Percentiles rank a stretch among this genome's conserved stretches.
phyloP scores from a whole-genome alignment of 2,797 vertebrate genomes.

The Rhadinocentrus ornatus region DNA sequence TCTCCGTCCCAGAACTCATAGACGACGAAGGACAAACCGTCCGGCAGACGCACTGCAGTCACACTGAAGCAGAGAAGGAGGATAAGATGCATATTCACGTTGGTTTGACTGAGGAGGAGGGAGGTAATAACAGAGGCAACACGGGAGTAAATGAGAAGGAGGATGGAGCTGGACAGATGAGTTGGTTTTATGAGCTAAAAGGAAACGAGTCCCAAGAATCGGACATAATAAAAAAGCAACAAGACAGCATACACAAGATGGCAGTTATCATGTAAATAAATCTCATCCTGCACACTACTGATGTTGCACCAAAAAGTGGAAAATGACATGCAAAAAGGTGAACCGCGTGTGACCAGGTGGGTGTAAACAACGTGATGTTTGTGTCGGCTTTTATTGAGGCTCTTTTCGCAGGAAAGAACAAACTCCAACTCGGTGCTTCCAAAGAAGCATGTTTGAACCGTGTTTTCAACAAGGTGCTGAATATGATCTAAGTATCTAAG shows the following conservation, averaged over 20 bases:
- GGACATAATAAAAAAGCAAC: constrained; percentile 4
- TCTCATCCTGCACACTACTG: neutral
- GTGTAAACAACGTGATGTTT: neutral
- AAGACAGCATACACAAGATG: neutral
- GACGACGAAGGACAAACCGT: constrained; percentile 92
- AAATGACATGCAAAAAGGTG: constrained; percentile 12
- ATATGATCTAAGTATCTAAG: neutral
- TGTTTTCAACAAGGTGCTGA: neutral
- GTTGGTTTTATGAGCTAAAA: neutral
- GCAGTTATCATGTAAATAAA: neutral
- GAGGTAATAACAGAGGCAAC: neutral
- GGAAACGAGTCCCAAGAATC: neutral
- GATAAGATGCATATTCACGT: neutral
- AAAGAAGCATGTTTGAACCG: neutral
- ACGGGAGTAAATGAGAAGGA: constrained; percentile 16
- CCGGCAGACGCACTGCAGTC: constrained; percentile 90
- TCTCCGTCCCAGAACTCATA: constrained; percentile 98
- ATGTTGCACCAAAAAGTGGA: constrained; percentile 1
- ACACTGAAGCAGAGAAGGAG: constrained; percentile 77
- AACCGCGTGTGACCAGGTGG: neutral
- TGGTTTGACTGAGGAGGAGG: neutral
- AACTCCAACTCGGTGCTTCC: neutral
- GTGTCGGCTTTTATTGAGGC: constrained; percentile 13
- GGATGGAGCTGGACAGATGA: neutral
- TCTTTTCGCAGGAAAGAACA: constrained; percentile 25